A percentile compares a stretch with the other conserved stretches of the same genome.
phyloP scores from a whole-genome alignment of 2,113 vertebrate species.

The Condylura cristata region DNA sequence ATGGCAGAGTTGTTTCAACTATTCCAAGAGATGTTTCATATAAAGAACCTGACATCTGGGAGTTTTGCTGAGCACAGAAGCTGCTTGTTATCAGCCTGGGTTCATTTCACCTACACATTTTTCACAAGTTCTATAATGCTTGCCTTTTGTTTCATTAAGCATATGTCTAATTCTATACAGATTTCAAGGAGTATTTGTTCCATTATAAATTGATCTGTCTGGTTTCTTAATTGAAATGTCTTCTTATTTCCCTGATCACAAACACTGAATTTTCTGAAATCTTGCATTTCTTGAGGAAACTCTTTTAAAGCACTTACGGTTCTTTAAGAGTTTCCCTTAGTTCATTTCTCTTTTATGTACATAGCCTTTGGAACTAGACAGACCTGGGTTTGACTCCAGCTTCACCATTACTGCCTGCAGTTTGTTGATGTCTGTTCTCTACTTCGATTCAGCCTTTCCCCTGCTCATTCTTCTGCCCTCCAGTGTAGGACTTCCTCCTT shows the following conservation, averaged over 20 bases:
- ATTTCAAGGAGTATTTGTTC: not conserved
- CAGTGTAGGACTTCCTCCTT: not conserved
- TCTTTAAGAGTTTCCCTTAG: not conserved
- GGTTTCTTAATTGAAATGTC: not conserved
- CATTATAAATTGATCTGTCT: not conserved
- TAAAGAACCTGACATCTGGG: not conserved
- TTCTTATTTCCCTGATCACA: not conserved
- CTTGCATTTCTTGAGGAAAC: not conserved
- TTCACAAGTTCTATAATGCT: not conserved
- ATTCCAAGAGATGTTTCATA: not conserved
- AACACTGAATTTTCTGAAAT: conserved; percentile 29
- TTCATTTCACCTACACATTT: not conserved
- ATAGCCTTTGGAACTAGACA: not conserved
- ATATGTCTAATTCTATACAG: not conserved
- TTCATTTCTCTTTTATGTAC: not conserved
- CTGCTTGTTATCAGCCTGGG: not conserved
- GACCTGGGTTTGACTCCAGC: not conserved
- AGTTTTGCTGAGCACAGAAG: not conserved
- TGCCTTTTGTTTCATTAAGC: not conserved
- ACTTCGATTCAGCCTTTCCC: not conserved
- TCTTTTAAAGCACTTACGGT: not conserved
- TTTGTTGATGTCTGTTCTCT: not conserved
- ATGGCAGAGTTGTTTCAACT: not conserved
- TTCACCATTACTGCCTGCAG: not conserved
- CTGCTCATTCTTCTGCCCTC: not conserved